Base-by-base conservation (phyloP, 1,140 invertebrate species). In the Charaxes varanes region DNA sequence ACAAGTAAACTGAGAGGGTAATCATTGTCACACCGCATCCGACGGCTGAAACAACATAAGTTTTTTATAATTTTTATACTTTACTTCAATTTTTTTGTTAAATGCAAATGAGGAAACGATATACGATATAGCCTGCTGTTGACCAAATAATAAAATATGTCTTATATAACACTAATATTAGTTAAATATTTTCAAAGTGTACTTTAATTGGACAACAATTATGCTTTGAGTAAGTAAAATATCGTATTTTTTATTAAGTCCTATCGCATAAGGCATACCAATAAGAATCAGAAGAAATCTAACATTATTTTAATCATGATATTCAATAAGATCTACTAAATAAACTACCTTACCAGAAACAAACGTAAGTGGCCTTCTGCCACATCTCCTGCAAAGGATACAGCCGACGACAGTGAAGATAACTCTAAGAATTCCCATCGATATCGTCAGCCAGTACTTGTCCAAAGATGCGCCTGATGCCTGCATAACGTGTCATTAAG, bases 11-110 rank as follows among this genome's bases (percentile, higher is more conserved):
- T 1, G 89, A 86, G 0, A 91, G 62, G 1, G 83, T 84, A 2
- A 91, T 11, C 89, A 91, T 91, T 0, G 89, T 86, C 0, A 88
- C 10, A 0, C 89, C 89, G 53, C 90, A 91, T 0, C 89, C 89
- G 26, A 90, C 55, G 18, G 85, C 87, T 88, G 67, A 3, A 68
- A 71, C 55, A 38, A 23, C 13, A 33, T 31, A 40, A n/a, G n/a
- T n/a, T n/a, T n/a, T n/a, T n/a, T n/a, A n/a, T n/a, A n/a, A n/a
- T n/a, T n/a, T n/a, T n/a, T n/a, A n/a, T n/a, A n/a, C n/a, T n/a
- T n/a, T n/a, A n/a, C n/a, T n/a, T n/a, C n/a, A n/a, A n/a, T n/a
- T n/a, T n/a, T n/a, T n/a, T n/a, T n/a, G n/a, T n/a, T n/a, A n/a
- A n/a, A n/a, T n/a, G n/a, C n/a, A n/a, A n/a, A n/a, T n/a, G n/a